Base-by-base conservation (phyloP, 2,113 vertebrate genomes). In the Anarhynchus alexandrinus region DNA sequence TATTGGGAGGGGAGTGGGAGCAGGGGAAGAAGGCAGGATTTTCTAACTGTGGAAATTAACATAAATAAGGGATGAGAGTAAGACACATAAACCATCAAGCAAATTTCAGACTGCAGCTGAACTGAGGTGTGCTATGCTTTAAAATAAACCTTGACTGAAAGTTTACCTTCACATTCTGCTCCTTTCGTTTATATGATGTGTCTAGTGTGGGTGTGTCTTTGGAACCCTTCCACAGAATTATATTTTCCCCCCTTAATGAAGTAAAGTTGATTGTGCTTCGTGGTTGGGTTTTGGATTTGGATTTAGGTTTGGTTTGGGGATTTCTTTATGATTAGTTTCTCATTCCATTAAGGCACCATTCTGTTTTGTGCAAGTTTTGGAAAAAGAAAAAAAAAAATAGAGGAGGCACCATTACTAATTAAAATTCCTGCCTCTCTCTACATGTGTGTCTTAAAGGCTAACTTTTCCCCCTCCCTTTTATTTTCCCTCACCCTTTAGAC, bases 131-230 rank as follows among this genome's bases (percentile, higher is more conserved):
- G 29, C 12, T 62, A 2, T 55, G 16, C 17, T 82, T 80, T 62
- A 66, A 92, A 81, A 27, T 3, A 80, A 81, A 58, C 4, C 2
- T 3, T 64, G 29, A 34, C 22, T 73, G 32, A 83, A 86, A 0
- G 2, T 49, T 78, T 78, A 5, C 15, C 16, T 55, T 66, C 47
- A 61, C 3, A 21, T 12, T 6, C 3, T 12, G 19, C 5, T 43
- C 9, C 38, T 90, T 74, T 17, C 2, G 19, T 65, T 83, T 83
- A 15, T 40, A 10, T 8, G 9, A 36, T n/a, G 2, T 40, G 7
- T 51, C 13, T 32, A 27, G 8, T 21, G 10, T 0, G 0, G 6
- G 7, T 7, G 8, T 51, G 36, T 55, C 36, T 22, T 0, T 40
- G 14, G 27, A 12, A 43, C 10, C 5, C 1, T 86, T 78, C 12